Percentiles rank a stretch among this genome's conserved stretches.
Evolutionary conservation across 1,140 invertebrate species (phyloP).

Genomic region (Lineus longissimus): DNA sequence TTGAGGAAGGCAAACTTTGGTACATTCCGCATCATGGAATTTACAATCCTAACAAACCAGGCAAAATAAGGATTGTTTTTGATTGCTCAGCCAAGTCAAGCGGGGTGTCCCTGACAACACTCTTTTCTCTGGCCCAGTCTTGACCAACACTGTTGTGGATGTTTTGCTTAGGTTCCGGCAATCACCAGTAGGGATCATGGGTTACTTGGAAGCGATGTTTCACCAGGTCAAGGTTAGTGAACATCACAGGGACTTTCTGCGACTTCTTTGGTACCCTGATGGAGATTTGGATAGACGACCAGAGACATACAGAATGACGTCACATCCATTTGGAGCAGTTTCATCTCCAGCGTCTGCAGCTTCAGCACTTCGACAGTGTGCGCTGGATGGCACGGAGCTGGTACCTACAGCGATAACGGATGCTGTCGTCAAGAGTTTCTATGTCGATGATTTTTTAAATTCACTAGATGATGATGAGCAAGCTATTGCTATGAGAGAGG

Average conservation of each 20-base stretch:
- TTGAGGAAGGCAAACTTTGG: constrained; percentile 1
- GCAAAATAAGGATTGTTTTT: constrained; percentile 25
- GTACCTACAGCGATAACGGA: neutral
- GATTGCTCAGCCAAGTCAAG: constrained; percentile 22
- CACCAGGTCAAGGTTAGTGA: constrained; percentile 20
- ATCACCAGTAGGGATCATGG: constrained; percentile 24
- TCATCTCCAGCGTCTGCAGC: constrained; percentile 23
- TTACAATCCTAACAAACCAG: constrained; percentile 22
- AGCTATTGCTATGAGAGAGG: constrained; percentile 10
- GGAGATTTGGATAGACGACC: constrained; percentile 15
- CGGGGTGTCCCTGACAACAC: constrained; percentile 33
- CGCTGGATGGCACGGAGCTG: constrained; percentile 6
- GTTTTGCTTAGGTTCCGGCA: constrained; percentile 26
- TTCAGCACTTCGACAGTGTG: constrained; percentile 18
- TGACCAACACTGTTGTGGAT: constrained; percentile 38
- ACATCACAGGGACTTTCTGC: constrained; percentile 15
- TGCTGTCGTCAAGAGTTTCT: constrained; percentile 18
- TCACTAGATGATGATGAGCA: neutral
- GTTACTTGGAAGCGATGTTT: constrained; percentile 26
- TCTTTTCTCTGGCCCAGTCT: constrained; percentile 32
- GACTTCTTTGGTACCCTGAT: constrained; percentile 22
- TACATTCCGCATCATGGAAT: constrained; percentile 29
- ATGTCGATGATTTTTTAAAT: constrained; percentile 22
- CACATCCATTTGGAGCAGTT: constrained; percentile 22
- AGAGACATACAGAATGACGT: constrained; percentile 20